These are phyloP conservation scores for Procavia capensis DNA, from an alignment of 2,113 vertebrate species.

Conservation along the genomic window DNA sequence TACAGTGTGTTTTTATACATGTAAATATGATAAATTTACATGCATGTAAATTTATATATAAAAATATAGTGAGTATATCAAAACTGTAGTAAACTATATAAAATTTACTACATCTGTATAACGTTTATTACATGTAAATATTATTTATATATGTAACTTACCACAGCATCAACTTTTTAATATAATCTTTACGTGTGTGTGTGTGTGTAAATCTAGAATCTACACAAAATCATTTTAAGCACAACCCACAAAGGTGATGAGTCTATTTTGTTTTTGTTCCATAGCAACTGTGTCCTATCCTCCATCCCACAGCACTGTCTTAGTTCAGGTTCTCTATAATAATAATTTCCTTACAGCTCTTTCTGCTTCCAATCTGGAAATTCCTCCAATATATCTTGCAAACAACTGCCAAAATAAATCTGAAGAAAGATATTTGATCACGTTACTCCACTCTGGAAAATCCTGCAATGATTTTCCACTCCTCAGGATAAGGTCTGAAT, in stretches of 20 bases:
- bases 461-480: neutral
- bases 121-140: neutral
- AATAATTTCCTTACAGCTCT: neutral
- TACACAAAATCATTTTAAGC: neutral
- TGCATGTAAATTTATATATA: too few species aligned
- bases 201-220: neutral
- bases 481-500: neutral
- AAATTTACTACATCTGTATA: too few species aligned
- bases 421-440: neutral
- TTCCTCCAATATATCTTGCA: neutral
- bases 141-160: neutral
- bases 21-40: too few species aligned
- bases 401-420: neutral
- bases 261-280: neutral
- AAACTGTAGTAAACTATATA: too few species aligned
- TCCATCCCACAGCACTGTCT: neutral
- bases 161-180: neutral
- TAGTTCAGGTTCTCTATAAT: neutral
- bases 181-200: neutral
- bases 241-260: neutral
- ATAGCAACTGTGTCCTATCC: neutral
- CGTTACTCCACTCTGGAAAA: neutral
- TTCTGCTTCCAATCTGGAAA: neutral
- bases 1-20: too few species aligned
- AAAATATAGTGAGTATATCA: too few species aligned